Percentiles rank a stretch among this genome's conserved stretches.
These are phyloP conservation scores for Amphiprion ocellaris DNA, from an alignment of 2,113 vertebrate species.

Conservation along the genomic window DNA sequence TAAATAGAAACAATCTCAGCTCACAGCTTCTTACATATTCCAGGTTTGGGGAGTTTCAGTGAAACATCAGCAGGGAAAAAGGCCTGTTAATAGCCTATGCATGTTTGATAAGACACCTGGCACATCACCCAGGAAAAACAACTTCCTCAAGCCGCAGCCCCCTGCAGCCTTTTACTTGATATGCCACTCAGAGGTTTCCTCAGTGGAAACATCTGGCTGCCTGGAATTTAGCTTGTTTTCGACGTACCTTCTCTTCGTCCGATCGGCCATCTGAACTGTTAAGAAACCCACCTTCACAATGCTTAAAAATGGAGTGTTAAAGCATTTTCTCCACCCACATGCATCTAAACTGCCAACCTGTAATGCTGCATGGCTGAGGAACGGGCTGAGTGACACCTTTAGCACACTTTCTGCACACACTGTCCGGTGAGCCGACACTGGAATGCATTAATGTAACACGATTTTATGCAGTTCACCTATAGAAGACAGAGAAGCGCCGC, in stretches of 20 bases:
- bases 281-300: neutral
- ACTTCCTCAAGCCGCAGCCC: constrained; percentile 6
- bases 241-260: neutral
- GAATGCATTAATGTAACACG: constrained; percentile 26
- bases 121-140: neutral
- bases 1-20: neutral
- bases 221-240: neutral
- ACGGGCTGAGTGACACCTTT: constrained; percentile 14
- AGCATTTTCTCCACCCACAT: neutral
- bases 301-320: too few relatives aligned
- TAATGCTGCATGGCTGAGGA: neutral
- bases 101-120: constrained; percentile 53
- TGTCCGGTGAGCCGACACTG: constrained; percentile 15
- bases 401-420: neutral
- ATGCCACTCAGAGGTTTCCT: neutral
- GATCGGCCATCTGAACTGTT: neutral
- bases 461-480: constrained; percentile 25
- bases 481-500: constrained; percentile 20
- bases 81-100: constrained; percentile 8
- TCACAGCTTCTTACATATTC: neutral
- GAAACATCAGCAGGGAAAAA: constrained; percentile 28
- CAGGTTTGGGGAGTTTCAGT: neutral
- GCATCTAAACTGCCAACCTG: neutral
- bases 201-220: constrained; percentile 16
- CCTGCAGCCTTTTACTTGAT: constrained; percentile 25